Evolutionary conservation across 2,797 vertebrate species (phyloP), one percentile per base, ranked within the genome.

Genomic region (Mus spretus): DNA sequence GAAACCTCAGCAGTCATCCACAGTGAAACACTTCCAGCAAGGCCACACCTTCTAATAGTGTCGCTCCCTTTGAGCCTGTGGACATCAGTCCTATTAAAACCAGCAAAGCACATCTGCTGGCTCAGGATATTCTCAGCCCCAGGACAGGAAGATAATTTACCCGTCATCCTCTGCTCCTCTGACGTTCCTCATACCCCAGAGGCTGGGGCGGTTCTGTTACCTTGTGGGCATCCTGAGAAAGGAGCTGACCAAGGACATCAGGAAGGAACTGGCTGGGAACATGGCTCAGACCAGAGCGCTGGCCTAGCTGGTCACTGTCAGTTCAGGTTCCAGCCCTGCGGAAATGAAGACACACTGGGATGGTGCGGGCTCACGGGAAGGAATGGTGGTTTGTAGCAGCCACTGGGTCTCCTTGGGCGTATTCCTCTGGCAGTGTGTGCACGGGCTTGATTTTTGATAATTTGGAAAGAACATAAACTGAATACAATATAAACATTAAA

Each of bases 401-500:
- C 7, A 10, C 22, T 86, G 31, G 5, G n/a, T 47, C 40, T n/a
- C 77, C 61, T 13, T 20, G 8, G 22, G 3, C 40, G 34, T 63
- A 83, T 87, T 55, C 13, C 74, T 93, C 92, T 78, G 26, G 17
- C 11, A 12, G 1, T 83, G 7, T 67, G n/a, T 40, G 34, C n/a
- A 44, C 61, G 80, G n/a, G 53, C 13, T 85, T 89, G 34, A 72
- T 65, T 80, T 80, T 87, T 88, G 1, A 47, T 88, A 90, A 95
- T 78, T 88, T 92, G 31, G 80, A 93, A 96, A 81, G 8, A 65
- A 7, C 80, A 40, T 72, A 72, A 91, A 74, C 81, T 65, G 13
- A 96, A 87, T 53, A 40, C 34, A 82, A 13, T 84, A 24, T 90
- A 95, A 92, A 97, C 93, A 84, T 65, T 65, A 40, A 92, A 67